Percentiles rank a stretch among this genome's conserved stretches.
These are phyloP conservation scores for Rhegmatorhina hoffmannsi DNA, from an alignment of 2,113 vertebrate genomes.

Conservation along the genomic window DNA sequence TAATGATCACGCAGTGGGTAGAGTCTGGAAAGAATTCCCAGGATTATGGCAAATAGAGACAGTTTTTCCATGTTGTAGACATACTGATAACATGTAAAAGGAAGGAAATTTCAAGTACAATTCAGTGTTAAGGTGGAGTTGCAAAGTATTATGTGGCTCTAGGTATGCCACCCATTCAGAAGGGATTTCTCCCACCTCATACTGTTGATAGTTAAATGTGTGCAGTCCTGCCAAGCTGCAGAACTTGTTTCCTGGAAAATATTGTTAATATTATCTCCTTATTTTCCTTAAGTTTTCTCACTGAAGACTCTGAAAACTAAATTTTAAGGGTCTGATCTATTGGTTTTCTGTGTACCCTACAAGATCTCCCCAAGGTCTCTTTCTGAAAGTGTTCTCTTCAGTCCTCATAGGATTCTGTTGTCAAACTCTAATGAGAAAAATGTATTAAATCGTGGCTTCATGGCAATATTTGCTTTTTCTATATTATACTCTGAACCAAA, in stretches of 20 bases:
- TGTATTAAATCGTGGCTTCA: background rate
- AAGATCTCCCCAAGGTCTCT: background rate
- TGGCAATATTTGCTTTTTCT: background rate
- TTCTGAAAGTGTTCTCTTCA: background rate
- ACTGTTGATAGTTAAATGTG: background rate
- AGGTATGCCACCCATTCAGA: background rate
- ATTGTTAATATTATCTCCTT: background rate
- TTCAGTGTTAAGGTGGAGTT: background rate
- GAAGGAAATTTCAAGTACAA: background rate
- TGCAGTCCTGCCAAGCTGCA: background rate
- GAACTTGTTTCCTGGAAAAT: background rate
- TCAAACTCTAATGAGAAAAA: background rate
- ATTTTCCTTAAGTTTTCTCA: background rate
- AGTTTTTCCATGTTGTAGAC: background rate
- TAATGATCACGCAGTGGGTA: background rate
- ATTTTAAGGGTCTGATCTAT: background rate
- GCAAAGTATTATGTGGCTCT: background rate
- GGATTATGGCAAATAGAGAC: background rate
- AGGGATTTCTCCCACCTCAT: background rate
- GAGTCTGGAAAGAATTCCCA: background rate
- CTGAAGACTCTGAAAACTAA: background rate
- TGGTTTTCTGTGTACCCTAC: background rate
- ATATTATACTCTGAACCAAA: background rate
- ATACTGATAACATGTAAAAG: background rate
- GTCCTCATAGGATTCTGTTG: background rate